Evolutionary conservation across 2,888 invertebrate species (phyloP).

Genomic region (Sphaerophoria rueppellii): DNA sequence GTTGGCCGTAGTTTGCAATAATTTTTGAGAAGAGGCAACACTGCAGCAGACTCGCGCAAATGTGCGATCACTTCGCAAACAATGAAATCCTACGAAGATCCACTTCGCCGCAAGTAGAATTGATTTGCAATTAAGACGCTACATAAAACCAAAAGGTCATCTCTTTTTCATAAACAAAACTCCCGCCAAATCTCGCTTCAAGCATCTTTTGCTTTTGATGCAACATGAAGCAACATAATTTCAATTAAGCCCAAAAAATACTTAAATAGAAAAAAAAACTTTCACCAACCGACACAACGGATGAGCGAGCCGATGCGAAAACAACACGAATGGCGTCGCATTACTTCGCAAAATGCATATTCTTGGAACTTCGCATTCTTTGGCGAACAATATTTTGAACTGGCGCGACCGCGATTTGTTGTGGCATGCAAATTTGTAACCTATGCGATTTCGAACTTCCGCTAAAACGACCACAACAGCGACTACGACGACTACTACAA

Average conservation of each 20-base stretch:
- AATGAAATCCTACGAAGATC: constrained; percentile 53
- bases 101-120: constrained; percentile 43
- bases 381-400: constrained; percentile 3
- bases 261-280: constrained; percentile 37
- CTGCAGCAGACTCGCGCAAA: background rate
- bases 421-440: constrained; percentile 56
- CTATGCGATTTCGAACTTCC: constrained; percentile 35
- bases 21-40: no score
- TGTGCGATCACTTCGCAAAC: constrained; percentile 45
- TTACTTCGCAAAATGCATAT: constrained; percentile 28
- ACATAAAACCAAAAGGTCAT: constrained; percentile 54
- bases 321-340: constrained; percentile 28
- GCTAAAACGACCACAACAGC: constrained; percentile 14
- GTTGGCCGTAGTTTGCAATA: no score
- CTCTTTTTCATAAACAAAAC: constrained; percentile 12
- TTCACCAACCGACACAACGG: constrained; percentile 34
- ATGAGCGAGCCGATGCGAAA: background rate
- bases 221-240: constrained; percentile 57
- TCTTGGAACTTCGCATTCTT: constrained; percentile 45
- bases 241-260: constrained; percentile 57
- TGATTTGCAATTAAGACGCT: constrained; percentile 64
- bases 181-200: background rate
- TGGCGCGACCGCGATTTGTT: constrained; percentile 21
- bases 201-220: constrained; percentile 41
- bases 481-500: background rate